Conservation (phyloP, 92 coral and sea anemone genomes). For the Meandrina meandrites region DNA sequence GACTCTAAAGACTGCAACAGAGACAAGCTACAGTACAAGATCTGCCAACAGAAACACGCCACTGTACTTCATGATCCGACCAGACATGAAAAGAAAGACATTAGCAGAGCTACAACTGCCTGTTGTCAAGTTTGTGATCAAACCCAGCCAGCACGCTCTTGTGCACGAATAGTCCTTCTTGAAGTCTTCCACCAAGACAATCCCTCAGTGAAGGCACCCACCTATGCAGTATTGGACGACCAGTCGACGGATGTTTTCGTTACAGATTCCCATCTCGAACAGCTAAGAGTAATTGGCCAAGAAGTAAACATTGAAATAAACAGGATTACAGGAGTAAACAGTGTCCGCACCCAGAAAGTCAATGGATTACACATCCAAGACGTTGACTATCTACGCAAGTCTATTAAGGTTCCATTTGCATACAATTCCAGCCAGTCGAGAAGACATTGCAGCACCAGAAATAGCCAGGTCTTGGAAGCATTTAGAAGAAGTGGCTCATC, state of each 20-base stretch:
- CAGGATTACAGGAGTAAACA: constrained; percentile 67
- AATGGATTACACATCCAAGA: constrained; percentile 46
- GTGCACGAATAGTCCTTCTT: too few relatives aligned
- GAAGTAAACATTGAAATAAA: constrained; percentile 60
- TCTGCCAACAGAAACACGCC: too few relatives aligned
- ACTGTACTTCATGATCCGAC: too few relatives aligned
- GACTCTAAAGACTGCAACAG: constrained; percentile 52
- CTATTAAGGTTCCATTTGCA: constrained; percentile 38
- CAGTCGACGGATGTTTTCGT: constrained; percentile 75
- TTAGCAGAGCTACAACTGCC: constrained; percentile 32
- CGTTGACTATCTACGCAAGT: constrained; percentile 38
- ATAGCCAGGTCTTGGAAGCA: too few relatives aligned
- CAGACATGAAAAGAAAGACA: too few relatives aligned
- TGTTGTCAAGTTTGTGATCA: constrained; percentile 64
- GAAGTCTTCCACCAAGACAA: too few relatives aligned
- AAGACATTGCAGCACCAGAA: constrained; percentile 58
- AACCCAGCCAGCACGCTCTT: constrained; percentile 47
- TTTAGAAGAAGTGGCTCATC: too few relatives aligned
- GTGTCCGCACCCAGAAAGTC: constrained; percentile 52
- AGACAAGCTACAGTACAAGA: too few relatives aligned
- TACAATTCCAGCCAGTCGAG: constrained; percentile 49
- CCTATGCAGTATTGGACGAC: constrained; percentile 71
- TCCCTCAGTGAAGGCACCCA: too few relatives aligned
- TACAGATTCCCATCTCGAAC: constrained; percentile 49
- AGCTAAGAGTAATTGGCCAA: too few relatives aligned